These are phyloP conservation scores for Calameuta pallipes DNA, from an alignment of 2,888 invertebrate genomes.

Conservation along the genomic window DNA sequence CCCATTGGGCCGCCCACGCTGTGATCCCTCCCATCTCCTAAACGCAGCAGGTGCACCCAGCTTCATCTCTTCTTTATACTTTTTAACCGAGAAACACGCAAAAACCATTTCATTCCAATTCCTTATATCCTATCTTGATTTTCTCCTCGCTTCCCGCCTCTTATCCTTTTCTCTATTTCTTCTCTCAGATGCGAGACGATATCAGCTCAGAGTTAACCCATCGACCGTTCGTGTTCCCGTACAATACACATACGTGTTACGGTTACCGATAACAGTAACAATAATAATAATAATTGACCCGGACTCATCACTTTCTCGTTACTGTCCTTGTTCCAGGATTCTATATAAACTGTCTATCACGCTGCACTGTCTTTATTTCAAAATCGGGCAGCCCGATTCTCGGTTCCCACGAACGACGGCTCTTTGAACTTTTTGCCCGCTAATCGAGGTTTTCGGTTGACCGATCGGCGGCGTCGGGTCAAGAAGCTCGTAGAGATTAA, in stretches of 20 bases:
- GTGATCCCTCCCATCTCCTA: slow-evolving; percentile 28
- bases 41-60: slow-evolving; percentile 30
- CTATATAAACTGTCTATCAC: not conserved
- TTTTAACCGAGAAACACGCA: slow-evolving; percentile 1
- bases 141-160: not conserved
- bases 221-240: not conserved
- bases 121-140: slow-evolving; percentile 6
- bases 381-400: not conserved
- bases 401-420: slow-evolving; percentile 10
- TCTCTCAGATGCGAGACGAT: not conserved
- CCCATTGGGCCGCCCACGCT: slow-evolving; percentile 30
- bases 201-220: not conserved
- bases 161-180: not conserved
- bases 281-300: not conserved
- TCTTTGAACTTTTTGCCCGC: slow-evolving; percentile 25
- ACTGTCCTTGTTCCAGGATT: not conserved
- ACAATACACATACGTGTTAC: not conserved
- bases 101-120: slow-evolving; percentile 7
- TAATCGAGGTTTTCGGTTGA: slow-evolving; percentile 24
- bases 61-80: not conserved
- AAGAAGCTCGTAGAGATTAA: slow-evolving; percentile 26
- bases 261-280: not conserved
- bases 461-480: slow-evolving; percentile 15
- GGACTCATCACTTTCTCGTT: not conserved
- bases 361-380: not conserved